A percentile compares a stretch with the other conserved stretches of the same genome.
phyloP scores from a whole-genome alignment of 2,797 vertebrate species.

The Macropodus opercularis region DNA sequence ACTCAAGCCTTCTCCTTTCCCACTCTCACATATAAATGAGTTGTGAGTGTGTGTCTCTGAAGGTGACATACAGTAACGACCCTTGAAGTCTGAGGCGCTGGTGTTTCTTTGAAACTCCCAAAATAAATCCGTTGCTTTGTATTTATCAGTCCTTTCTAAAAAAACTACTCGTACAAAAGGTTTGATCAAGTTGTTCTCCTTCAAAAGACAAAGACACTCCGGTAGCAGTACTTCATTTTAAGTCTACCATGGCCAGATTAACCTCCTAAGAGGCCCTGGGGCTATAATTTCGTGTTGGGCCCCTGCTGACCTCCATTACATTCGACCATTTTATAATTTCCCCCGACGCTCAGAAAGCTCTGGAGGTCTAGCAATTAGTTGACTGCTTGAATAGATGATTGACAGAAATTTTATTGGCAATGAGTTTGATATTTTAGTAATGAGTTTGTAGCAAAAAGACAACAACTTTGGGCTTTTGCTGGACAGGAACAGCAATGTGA shows the following conservation, averaged over 20 bases:
- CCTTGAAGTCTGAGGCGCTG: conserved; percentile 35
- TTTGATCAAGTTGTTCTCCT: background rate
- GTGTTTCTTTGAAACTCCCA: conserved; percentile 24
- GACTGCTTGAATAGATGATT: background rate
- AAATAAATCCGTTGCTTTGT: conserved; percentile 26
- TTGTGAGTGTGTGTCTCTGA: conserved; percentile 23
- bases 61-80: conserved; percentile 56
- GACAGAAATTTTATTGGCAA: background rate
- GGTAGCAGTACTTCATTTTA: background rate
- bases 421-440: background rate
- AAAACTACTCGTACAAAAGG: conserved; percentile 5
- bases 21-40: conserved; percentile 61
- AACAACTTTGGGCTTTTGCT: background rate
- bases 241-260: background rate
- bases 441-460: background rate
- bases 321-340: background rate
- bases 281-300: background rate
- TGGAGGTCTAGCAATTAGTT: background rate
- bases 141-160: conserved; percentile 15
- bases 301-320: background rate
- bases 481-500: too few species aligned
- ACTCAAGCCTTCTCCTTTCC: conserved; percentile 59
- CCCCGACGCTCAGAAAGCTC: background rate
- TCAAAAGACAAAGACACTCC: conserved; percentile 7
- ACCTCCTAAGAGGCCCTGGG: background rate